These are phyloP conservation scores for Threskiornis aethiopicus DNA, from an alignment of 2,797 vertebrate species.

Conservation along the genomic window DNA sequence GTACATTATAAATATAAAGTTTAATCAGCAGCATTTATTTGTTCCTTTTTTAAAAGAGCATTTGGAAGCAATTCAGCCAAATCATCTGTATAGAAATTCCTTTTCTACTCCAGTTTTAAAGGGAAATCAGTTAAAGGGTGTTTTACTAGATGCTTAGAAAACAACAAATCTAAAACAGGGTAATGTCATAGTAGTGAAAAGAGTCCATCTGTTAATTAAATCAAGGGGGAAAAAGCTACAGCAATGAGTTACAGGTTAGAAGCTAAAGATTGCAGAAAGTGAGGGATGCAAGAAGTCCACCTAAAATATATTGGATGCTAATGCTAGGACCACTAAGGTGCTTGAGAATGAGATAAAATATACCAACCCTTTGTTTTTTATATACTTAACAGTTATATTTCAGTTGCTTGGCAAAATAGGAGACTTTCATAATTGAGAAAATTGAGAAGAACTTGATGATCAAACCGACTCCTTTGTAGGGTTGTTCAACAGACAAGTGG, in stretches of 20 bases:
- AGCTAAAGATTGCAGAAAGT: not conserved
- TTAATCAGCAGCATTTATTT: conserved; percentile 9
- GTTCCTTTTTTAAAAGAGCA: not conserved
- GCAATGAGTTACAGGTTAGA: not conserved
- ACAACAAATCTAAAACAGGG: not conserved
- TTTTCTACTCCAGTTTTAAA: not conserved
- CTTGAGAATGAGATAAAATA: not conserved
- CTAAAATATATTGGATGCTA: not conserved
- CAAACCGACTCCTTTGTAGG: not conserved
- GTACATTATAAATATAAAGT: not conserved
- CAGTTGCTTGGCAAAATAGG: not conserved
- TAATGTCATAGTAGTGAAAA: not conserved
- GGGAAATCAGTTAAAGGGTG: not conserved
- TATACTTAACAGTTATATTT: not conserved
- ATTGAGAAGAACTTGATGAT: not conserved
- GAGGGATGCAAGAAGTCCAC: not conserved
- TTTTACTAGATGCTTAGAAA: not conserved
- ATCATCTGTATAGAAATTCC: not conserved
- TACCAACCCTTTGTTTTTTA: not conserved
- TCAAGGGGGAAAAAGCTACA: not conserved
- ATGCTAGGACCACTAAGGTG: not conserved
- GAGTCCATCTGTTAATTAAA: not conserved
- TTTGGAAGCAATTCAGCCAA: not conserved
- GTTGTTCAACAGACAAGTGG: not conserved
- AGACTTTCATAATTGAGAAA: not conserved